phyloP scores from a whole-genome alignment of 2,797 vertebrate species.

The Salarias fasciatus region DNA sequence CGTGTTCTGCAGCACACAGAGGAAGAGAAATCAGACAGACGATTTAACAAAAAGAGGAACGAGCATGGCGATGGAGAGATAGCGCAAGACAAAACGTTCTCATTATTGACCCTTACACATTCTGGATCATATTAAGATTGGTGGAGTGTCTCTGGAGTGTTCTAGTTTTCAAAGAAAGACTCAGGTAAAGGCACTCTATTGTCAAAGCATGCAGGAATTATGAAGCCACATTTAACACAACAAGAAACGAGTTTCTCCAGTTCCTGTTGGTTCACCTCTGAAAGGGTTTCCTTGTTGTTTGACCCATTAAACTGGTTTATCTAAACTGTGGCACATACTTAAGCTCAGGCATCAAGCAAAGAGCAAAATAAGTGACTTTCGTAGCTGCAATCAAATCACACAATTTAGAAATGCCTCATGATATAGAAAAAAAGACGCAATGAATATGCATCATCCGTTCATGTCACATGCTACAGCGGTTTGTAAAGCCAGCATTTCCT shows the following conservation, averaged over 20 bases:
- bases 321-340: too few species aligned
- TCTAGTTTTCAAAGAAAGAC: too few species aligned
- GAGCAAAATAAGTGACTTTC: background rate
- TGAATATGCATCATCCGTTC: constrained; percentile 1
- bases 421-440: constrained; percentile 10
- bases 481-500: constrained; percentile 22
- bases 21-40: constrained; percentile 25
- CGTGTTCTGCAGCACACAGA: constrained; percentile 82
- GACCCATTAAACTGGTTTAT: constrained; percentile 8
- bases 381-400: background rate
- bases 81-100: too few species aligned
- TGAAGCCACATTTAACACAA: constrained; percentile 21
- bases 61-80: constrained; percentile 5
- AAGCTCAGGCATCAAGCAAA: too few species aligned
- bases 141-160: too few species aligned
- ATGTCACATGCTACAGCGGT: constrained; percentile 8
- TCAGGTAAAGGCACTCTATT: background rate
- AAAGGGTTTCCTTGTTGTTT: constrained; percentile 44
- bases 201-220: constrained; percentile 16
- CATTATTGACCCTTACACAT: constrained; percentile 2
- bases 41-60: constrained; percentile 17
- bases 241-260: constrained; percentile 17
- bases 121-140: background rate
- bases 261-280: constrained; percentile 44
- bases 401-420: background rate